Percentiles rank a stretch among this genome's conserved stretches.
These are phyloP conservation scores for Sinotaia quadrata DNA, from an alignment of 2,888 invertebrate genomes.

Conservation along the genomic window DNA sequence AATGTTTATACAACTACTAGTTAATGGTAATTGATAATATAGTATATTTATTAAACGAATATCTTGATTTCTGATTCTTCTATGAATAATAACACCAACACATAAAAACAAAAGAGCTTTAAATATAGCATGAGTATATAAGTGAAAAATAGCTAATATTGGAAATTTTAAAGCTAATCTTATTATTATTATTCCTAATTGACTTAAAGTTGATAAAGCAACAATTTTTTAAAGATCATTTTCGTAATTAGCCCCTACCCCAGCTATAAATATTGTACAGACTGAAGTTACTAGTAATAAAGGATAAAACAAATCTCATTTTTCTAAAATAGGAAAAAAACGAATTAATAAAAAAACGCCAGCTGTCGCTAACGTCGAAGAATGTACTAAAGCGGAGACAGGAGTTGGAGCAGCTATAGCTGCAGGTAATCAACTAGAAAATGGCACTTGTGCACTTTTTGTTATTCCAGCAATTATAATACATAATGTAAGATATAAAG, in stretches of 20 bases:
- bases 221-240: conserved; percentile 84
- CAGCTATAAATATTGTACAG: conserved; percentile 66
- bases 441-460: conserved; percentile 87
- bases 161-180: conserved; percentile 76
- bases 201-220: conserved; percentile 84
- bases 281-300: conserved; percentile 75
- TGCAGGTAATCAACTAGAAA: conserved; percentile 83
- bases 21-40: conserved; percentile 49
- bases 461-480: conserved; percentile 78
- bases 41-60: conserved; percentile 74
- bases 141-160: conserved; percentile 81
- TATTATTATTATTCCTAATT: conserved; percentile 83
- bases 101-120: conserved; percentile 83
- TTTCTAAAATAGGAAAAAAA: conserved; percentile 76
- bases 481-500: conserved; percentile 73
- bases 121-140: conserved; percentile 83
- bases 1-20: conserved; percentile 42
- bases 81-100: conserved; percentile 81
- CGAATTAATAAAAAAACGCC: conserved; percentile 84
- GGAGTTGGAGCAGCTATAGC: conserved; percentile 86
- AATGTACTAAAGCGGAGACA: conserved; percentile 84
- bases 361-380: conserved; percentile 84
- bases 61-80: conserved; percentile 79
- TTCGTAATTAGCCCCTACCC: conserved; percentile 70
- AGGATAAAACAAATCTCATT: conserved; percentile 71